Evolutionary conservation across 2,888 invertebrate genomes (phyloP).

Genomic region (Galerucella calmariensis): DNA sequence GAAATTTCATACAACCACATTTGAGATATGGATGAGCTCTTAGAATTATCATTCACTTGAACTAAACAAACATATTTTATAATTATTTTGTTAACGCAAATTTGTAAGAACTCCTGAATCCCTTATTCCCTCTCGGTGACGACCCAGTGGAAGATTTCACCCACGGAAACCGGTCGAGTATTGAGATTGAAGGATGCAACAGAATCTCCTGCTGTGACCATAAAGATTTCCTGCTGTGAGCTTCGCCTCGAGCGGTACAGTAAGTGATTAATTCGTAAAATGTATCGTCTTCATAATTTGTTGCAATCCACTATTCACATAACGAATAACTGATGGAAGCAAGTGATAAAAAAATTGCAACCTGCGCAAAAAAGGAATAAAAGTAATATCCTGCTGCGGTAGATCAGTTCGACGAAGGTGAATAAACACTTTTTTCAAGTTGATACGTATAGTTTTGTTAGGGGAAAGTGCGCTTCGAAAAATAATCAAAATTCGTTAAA

Average conservation of each 20-base stretch:
- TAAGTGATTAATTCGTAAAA: conserved; percentile 36
- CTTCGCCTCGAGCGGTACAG: conserved; percentile 27
- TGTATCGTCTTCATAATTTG: conserved; percentile 34
- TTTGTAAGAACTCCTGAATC: not conserved
- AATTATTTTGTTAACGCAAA: not conserved
- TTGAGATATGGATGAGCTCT: too few species aligned
- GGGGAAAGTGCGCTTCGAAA: too few species aligned
- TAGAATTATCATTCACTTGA: too few species aligned
- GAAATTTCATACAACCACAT: too few species aligned
- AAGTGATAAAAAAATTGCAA: conserved; percentile 19
- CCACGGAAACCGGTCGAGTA: conserved; percentile 27
- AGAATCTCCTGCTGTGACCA: conserved; percentile 32
- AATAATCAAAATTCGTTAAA: too few species aligned
- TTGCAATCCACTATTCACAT: conserved; percentile 20
- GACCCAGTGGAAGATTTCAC: conserved; percentile 12
- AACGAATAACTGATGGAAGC: conserved; percentile 22
- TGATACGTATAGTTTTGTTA: not conserved
- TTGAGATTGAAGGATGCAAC: conserved; percentile 31
- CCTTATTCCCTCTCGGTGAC: not conserved
- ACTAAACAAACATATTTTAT: too few species aligned
- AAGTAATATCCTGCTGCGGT: not conserved
- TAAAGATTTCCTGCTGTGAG: conserved; percentile 28
- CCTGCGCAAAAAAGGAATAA: conserved; percentile 11
- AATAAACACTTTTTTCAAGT: not conserved
- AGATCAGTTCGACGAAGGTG: not conserved